Base-by-base conservation (phyloP, 2,113 vertebrate species). In the Polyodon spathula region DNA sequence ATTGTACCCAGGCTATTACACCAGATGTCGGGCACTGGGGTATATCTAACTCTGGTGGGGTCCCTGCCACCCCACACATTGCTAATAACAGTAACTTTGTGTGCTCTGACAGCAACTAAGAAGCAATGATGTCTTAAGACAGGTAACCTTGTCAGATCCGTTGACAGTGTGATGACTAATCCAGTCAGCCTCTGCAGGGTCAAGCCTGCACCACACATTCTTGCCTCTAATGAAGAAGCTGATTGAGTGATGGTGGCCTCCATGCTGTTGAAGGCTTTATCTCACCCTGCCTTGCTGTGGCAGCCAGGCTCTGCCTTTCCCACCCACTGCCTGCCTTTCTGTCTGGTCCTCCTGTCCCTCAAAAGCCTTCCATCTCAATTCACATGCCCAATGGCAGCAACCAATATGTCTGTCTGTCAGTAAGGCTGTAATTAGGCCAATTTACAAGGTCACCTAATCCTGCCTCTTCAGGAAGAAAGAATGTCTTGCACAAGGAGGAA, bases 391-490 rank as follows among this genome's bases (percentile, higher is more conserved):
- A 56, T 76, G 83, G 80, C 81, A 83, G 74, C 70, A 79, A 59
- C 72, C 70, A 84, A 63, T 81, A 75, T 80, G 78, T 87, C 72
- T 81, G 77, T 89, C 89, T 90, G 86, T 91, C 88, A 90, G 66
- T 88, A 81, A 58, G 71, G 82, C 79, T 76, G 78, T 89, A 90
- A 90, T 90, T 82, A 89, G 82, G 77, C 67, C 77, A 71, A 79
- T 87, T 87, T 84, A 87, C 77, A 81, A 82, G 78, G 86, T 84
- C 84, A 89, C 73, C 76, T 77, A 87, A 87, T 83, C 79, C 81
- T 82, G 62, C 61, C 65, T 79, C 63, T 81, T 79, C 61, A 60
- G 62, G 54, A 60, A 70, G 67, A 64, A 58, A 69, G 80, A 88
- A 82, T 81, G 71, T 68, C 54, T 43, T 43, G 46, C 0, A 1